Conservation (phyloP, 2,113 vertebrate species). For the Coturnix japonica region DNA sequence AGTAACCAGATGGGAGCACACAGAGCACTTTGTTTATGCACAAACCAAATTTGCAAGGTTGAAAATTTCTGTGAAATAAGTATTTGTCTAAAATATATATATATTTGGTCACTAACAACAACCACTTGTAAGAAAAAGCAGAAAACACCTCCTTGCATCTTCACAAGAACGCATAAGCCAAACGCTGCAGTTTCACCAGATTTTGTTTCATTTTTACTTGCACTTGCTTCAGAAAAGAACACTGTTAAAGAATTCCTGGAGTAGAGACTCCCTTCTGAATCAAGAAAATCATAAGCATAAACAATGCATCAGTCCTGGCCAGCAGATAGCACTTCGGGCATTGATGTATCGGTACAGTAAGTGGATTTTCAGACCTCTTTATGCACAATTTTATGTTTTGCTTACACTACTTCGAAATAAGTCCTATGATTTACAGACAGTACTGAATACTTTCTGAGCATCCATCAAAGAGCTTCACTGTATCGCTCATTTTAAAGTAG, state of each 20-base stretch:
- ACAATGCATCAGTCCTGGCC: neutral
- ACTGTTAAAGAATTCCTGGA: neutral
- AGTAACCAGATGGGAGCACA: slow-evolving; percentile 26
- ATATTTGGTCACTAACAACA: neutral
- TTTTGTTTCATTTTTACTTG: neutral
- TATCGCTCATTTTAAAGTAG: neutral
- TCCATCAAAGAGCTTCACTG: neutral
- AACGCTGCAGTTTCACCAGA: neutral
- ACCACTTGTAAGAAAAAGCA: neutral
- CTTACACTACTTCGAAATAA: neutral
- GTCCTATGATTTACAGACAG: neutral
- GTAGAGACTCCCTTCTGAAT: neutral
- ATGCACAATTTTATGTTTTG: neutral
- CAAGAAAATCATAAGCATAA: neutral
- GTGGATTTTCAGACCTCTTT: neutral
- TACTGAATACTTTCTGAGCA: neutral
- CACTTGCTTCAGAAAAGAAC: neutral
- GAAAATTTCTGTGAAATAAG: slow-evolving; percentile 9
- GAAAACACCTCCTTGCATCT: neutral
- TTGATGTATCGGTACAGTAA: rapidly evolving
- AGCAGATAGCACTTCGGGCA: neutral
- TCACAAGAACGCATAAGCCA: neutral
- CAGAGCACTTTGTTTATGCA: slow-evolving; percentile 1
- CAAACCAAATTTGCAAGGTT: slow-evolving; percentile 24
- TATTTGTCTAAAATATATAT: slow-evolving; percentile 29